Percentiles rank a stretch among this genome's conserved stretches.
Evolutionary conservation across 2,888 invertebrate species (phyloP).

Genomic region (Coenonympha arcania): DNA sequence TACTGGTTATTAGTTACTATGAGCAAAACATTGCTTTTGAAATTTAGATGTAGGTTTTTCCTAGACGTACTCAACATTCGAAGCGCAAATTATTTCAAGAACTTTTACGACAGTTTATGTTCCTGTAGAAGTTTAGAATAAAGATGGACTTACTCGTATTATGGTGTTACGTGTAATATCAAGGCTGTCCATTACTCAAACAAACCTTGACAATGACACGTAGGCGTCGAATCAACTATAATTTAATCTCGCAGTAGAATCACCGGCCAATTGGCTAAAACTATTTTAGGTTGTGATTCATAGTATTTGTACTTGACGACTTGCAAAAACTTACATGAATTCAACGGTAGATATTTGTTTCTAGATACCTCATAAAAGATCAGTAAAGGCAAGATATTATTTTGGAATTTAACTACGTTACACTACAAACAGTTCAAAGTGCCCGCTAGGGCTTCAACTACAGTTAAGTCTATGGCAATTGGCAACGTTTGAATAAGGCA

Average conservation of each 20-base stretch:
- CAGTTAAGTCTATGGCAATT: not conserved
- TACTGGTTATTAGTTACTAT: no score
- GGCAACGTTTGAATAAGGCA: not conserved
- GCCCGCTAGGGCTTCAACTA: not conserved
- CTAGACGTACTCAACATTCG: no score
- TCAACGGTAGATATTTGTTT: no score
- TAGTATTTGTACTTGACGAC: not conserved
- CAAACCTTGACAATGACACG: constrained; percentile 30
- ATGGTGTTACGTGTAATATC: constrained; percentile 15
- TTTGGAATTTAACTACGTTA: no score
- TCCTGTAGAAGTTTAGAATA: no score
- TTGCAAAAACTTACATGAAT: no score
- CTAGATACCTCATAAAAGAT: no score
- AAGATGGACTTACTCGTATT: not conserved
- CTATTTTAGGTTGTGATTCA: not conserved
- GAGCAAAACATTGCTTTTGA: no score
- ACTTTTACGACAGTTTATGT: not conserved
- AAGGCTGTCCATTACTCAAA: constrained; percentile 26
- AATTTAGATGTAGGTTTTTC: no score
- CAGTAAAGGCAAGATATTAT: no score
- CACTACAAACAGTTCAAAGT: no score
- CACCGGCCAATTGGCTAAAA: not conserved
- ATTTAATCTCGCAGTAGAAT: constrained; percentile 3
- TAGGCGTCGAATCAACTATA: constrained; percentile 12
- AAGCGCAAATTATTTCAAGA: no score